Conservation (phyloP, 2,888 invertebrate genomes). For the Eupithecia insigniata region DNA sequence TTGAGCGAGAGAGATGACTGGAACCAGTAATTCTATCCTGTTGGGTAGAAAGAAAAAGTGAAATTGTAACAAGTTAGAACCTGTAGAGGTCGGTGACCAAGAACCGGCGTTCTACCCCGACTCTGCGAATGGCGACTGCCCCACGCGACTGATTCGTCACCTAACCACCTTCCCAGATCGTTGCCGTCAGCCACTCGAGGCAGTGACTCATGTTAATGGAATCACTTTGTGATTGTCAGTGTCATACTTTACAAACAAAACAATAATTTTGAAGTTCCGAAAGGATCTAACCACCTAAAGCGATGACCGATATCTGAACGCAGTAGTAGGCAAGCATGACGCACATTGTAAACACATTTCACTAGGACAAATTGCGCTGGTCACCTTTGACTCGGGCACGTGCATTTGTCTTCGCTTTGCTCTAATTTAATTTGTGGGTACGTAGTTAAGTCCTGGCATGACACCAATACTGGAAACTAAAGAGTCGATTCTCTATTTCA, state of each 20-base stretch:
- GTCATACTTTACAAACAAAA: conserved; percentile 18
- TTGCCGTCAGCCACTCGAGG: conserved; percentile 50
- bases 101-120: conserved; percentile 48
- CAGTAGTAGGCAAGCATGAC: conserved; percentile 34
- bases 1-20: conserved; percentile 39
- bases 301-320: conserved; percentile 5
- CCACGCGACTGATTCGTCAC: conserved; percentile 74
- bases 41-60: conserved; percentile 72
- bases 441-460: conserved; percentile 1
- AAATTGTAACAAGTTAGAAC: conserved; percentile 81
- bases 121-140: conserved; percentile 65
- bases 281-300: conserved; percentile 9
- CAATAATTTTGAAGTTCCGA: conserved; percentile 25
- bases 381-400: conserved; percentile 58
- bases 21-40: conserved; percentile 41
- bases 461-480: background rate
- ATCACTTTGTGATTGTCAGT: conserved; percentile 41
- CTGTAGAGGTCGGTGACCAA: conserved; percentile 81
- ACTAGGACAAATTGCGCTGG: conserved; percentile 48
- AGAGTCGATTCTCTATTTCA: background rate
- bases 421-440: conserved; percentile 34
- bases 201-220: conserved; percentile 54
- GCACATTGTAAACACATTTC: conserved; percentile 44
- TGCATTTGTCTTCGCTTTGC: conserved; percentile 41
- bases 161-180: conserved; percentile 59